Conservation (phyloP, 2,113 vertebrate genomes). For the Corythoichthys intestinalis region DNA sequence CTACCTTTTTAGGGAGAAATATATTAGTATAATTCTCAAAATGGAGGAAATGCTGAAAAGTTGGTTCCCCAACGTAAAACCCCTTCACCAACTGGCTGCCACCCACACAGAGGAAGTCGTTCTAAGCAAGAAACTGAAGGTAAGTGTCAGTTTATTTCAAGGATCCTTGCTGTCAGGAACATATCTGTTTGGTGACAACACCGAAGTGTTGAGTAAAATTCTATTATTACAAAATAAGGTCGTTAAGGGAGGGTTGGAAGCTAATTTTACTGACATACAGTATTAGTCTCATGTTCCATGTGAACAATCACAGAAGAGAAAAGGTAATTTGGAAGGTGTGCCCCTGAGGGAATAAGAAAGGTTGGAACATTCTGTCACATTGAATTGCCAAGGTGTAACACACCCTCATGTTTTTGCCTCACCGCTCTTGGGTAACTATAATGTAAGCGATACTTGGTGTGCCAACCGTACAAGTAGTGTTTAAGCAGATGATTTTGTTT, state of each 20-base stretch:
- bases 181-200: conserved; percentile 17
- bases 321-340: conserved; percentile 50
- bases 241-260: conserved; percentile 53
- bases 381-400: conserved; percentile 22
- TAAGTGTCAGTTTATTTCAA: conserved; percentile 40
- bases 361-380: conserved; percentile 39
- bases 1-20: conserved; percentile 62
- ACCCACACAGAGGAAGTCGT: conserved; percentile 47
- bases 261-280: conserved; percentile 53
- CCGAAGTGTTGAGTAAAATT: conserved; percentile 38
- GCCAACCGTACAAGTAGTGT: background rate
- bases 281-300: conserved; percentile 54
- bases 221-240: conserved; percentile 59
- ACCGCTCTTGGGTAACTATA: background rate
- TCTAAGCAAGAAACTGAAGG: conserved; percentile 70
- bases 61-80: conserved; percentile 76
- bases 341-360: conserved; percentile 36
- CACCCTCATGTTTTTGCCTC: background rate
- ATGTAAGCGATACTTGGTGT: background rate
- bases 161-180: conserved; percentile 25
- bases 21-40: conserved; percentile 74
- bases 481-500: background rate
- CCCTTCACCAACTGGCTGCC: conserved; percentile 48
- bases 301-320: conserved; percentile 55
- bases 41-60: conserved; percentile 80